Percentiles rank a stretch among this genome's conserved stretches.
Evolutionary conservation across 2,797 vertebrate species (phyloP).

Genomic region (Esox masquinongy): DNA sequence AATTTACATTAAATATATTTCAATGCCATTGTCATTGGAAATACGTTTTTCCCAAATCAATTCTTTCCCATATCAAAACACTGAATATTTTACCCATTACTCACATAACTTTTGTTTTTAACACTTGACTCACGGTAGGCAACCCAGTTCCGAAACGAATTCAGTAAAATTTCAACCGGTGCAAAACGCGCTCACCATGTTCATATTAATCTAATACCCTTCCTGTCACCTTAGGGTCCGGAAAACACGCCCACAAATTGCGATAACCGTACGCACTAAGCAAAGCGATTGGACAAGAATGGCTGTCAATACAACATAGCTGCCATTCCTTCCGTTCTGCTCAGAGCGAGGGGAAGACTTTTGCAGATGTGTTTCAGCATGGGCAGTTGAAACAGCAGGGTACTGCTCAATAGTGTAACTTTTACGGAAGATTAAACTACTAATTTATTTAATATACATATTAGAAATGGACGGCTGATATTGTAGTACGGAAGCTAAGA

Average conservation of each 20-base stretch:
- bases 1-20: too few relatives aligned
- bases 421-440: conserved; percentile 44
- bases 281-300: conserved; percentile 54
- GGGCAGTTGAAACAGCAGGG: conserved; percentile 46
- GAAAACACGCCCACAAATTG: conserved; percentile 55
- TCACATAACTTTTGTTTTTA: too few relatives aligned
- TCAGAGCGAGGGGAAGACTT: conserved; percentile 37
- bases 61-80: too few relatives aligned
- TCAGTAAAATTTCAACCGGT: too few relatives aligned
- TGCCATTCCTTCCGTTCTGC: conserved; percentile 63
- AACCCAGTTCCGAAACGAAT: too few relatives aligned
- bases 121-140: too few relatives aligned
- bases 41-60: too few relatives aligned
- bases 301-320: conserved; percentile 59
- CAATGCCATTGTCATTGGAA: too few relatives aligned
- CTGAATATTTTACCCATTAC: too few relatives aligned
- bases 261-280: conserved; percentile 37
- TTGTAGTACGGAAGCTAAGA: conserved; percentile 13
- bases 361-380: conserved; percentile 65
- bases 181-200: too few relatives aligned
- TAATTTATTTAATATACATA: neutral
- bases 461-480: conserved; percentile 53
- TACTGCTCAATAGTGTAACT: conserved; percentile 50
- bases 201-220: neutral
- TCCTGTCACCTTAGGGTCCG: conserved; percentile 12